phyloP scores from a whole-genome alignment of 2,797 vertebrate species.

The Halcyon smyrnensis region DNA sequence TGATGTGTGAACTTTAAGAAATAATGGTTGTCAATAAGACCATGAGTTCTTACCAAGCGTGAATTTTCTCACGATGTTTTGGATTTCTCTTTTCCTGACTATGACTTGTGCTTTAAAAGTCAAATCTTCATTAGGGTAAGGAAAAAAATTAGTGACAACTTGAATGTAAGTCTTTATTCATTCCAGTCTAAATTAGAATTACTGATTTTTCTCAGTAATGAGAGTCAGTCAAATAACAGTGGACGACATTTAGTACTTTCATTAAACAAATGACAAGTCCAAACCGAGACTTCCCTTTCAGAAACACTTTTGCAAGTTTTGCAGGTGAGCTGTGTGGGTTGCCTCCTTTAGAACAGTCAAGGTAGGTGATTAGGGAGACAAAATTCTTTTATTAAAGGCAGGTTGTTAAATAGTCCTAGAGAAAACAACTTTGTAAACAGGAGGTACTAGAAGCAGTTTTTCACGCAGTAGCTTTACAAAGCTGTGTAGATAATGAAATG shows the following conservation, averaged over 20 bases:
- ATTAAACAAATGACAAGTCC: background rate
- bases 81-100: background rate
- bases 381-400: too few species aligned
- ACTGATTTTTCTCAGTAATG: background rate
- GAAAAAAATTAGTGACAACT: background rate
- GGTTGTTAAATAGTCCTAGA: background rate
- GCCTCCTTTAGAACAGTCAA: background rate
- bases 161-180: background rate
- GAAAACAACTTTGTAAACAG: slow-evolving; percentile 18
- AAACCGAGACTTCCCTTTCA: background rate
- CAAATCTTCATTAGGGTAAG: background rate
- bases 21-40: background rate
- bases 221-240: background rate
- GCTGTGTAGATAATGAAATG: slow-evolving; percentile 24
- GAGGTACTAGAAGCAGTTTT: background rate
- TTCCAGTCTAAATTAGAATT: background rate
- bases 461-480: slow-evolving; percentile 41
- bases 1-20: background rate
- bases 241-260: background rate
- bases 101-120: background rate
- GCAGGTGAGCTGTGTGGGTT: background rate
- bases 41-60: background rate
- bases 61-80: background rate
- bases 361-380: background rate
- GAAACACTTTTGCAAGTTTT: background rate